phyloP scores from a whole-genome alignment of 2,797 vertebrate species.

The Chrosomus eos region DNA sequence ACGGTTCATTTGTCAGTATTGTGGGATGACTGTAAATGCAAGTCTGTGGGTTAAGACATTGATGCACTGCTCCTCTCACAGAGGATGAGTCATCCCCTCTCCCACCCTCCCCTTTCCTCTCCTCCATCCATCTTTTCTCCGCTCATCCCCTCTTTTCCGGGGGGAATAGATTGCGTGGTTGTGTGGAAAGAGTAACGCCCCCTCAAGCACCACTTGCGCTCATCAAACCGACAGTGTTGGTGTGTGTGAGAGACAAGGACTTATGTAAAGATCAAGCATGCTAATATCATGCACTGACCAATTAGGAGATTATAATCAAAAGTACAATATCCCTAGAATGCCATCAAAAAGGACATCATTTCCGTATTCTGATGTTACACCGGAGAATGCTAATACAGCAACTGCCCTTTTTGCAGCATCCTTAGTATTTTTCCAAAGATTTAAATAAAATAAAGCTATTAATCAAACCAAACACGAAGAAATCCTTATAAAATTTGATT shows the following conservation, averaged over 20 bases:
- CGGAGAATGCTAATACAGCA: background rate
- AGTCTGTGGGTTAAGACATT: slow-evolving; percentile 33
- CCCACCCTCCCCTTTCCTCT: slow-evolving; percentile 2
- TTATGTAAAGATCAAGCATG: background rate
- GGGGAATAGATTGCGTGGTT: slow-evolving; percentile 28
- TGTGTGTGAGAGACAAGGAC: background rate
- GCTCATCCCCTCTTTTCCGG: background rate
- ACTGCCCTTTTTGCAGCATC: background rate
- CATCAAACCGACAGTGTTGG: background rate
- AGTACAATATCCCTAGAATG: background rate
- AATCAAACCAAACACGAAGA: background rate
- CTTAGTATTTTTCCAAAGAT: background rate
- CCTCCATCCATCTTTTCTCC: background rate
- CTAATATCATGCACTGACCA: background rate
- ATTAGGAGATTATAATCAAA: background rate
- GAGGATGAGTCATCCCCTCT: slow-evolving; percentile 56
- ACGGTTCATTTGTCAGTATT: background rate
- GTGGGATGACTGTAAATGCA: slow-evolving; percentile 11
- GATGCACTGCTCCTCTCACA: slow-evolving; percentile 34
- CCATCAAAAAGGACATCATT: background rate
- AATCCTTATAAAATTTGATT: background rate
- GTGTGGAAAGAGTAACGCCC: slow-evolving; percentile 27
- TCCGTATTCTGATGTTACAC: background rate
- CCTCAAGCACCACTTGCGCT: slow-evolving; percentile 25
- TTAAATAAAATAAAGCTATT: background rate